Evolutionary conservation across 2,113 vertebrate species (phyloP).

Genomic region (Alaudala cheleensis): DNA sequence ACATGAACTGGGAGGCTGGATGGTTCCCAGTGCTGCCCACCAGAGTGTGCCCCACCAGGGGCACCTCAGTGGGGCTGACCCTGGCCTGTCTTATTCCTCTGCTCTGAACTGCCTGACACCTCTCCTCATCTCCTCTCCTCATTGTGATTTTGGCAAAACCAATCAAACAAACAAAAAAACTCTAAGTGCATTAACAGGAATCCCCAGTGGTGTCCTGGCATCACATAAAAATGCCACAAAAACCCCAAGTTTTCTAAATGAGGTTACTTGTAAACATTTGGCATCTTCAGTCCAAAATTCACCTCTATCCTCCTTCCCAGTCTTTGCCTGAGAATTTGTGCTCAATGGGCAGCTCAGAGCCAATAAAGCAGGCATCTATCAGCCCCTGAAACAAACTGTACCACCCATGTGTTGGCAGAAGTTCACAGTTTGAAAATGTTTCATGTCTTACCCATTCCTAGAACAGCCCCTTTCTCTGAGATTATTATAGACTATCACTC

Average conservation of each 20-base stretch:
- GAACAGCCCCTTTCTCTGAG: not conserved
- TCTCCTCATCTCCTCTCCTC: not conserved
- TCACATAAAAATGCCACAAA: not conserved
- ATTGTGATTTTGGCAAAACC: not conserved
- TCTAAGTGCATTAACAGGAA: not conserved
- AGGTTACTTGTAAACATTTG: not conserved
- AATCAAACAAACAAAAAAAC: not conserved
- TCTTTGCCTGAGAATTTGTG: not conserved
- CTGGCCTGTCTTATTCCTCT: not conserved
- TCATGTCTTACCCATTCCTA: not conserved
- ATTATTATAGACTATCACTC: not conserved
- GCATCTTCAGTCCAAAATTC: not conserved
- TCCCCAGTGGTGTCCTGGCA: not conserved
- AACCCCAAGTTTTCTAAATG: not conserved
- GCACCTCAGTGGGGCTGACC: not conserved
- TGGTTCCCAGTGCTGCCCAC: not conserved
- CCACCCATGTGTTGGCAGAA: not conserved
- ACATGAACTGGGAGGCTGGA: not conserved
- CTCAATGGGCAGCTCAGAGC: not conserved
- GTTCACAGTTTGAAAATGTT: not conserved
- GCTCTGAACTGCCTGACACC: not conserved
- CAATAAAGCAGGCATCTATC: not conserved
- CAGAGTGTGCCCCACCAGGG: accelerated
- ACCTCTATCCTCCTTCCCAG: not conserved
- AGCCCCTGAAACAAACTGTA: not conserved